These are phyloP conservation scores for Poicephalus meyeri DNA, from an alignment of 2,113 vertebrate species.

Conservation along the genomic window DNA sequence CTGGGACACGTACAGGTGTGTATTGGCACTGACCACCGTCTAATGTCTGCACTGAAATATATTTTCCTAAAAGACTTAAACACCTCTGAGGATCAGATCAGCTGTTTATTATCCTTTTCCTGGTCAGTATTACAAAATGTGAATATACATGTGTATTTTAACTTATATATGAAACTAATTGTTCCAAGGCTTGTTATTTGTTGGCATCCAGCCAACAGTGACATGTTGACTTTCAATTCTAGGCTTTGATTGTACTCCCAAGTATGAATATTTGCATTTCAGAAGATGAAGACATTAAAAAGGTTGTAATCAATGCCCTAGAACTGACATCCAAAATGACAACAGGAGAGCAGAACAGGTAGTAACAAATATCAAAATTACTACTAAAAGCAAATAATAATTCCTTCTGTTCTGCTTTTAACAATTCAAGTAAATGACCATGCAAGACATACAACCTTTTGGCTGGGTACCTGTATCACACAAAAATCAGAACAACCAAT, in stretches of 20 bases:
- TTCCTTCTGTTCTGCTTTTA: not conserved
- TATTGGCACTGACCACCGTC: not conserved
- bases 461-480: not conserved
- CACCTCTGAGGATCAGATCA: not conserved
- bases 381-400: not conserved
- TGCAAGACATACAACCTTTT: not conserved
- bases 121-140: not conserved
- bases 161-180: not conserved
- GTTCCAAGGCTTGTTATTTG: not conserved
- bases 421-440: not conserved
- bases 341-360: not conserved
- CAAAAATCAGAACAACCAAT: not conserved
- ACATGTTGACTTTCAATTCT: not conserved
- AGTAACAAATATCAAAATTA: not conserved
- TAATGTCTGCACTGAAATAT: not conserved
- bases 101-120: not conserved
- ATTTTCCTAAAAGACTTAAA: not conserved
- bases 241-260: not conserved
- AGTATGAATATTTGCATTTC: constrained; percentile 10
- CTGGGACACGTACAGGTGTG: not conserved
- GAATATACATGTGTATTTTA: not conserved
- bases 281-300: not conserved
- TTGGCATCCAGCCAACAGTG: not conserved
- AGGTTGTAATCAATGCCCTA: not conserved
- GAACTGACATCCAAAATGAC: not conserved